Evolutionary conservation across 2,113 vertebrate species (phyloP).

Genomic region (Trochalopteron elliotii): DNA sequence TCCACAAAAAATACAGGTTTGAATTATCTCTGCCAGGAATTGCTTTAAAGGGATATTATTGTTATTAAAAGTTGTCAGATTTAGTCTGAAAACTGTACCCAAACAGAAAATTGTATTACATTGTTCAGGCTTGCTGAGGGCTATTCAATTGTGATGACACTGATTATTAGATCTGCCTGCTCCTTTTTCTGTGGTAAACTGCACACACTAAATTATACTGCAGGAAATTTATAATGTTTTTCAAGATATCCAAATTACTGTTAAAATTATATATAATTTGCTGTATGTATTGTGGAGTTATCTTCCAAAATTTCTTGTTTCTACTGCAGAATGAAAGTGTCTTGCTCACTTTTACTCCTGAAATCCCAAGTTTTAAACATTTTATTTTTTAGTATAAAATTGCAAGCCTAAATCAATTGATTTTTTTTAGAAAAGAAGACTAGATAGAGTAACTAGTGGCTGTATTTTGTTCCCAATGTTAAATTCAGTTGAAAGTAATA

Average conservation of each 20-base stretch:
- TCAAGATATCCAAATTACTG: background rate
- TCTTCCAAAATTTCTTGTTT: background rate
- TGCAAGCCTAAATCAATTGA: background rate
- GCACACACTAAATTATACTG: background rate
- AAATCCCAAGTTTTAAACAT: background rate
- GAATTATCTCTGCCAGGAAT: background rate
- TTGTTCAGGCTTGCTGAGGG: background rate
- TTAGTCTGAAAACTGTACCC: background rate
- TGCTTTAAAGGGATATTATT: background rate
- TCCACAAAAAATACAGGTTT: background rate
- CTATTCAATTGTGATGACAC: background rate
- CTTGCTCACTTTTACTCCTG: background rate
- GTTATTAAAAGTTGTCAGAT: background rate
- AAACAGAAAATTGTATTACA: background rate
- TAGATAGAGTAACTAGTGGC: background rate
- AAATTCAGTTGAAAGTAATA: background rate
- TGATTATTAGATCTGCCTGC: background rate
- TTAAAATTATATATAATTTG: background rate
- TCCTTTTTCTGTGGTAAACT: background rate
- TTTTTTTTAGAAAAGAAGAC: background rate
- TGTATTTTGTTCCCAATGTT: background rate
- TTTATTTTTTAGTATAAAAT: background rate
- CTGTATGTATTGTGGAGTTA: background rate
- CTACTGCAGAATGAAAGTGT: background rate
- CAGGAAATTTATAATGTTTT: background rate